Base-by-base conservation (phyloP, 2,888 invertebrate genomes). In the Agrotis ipsilon region DNA sequence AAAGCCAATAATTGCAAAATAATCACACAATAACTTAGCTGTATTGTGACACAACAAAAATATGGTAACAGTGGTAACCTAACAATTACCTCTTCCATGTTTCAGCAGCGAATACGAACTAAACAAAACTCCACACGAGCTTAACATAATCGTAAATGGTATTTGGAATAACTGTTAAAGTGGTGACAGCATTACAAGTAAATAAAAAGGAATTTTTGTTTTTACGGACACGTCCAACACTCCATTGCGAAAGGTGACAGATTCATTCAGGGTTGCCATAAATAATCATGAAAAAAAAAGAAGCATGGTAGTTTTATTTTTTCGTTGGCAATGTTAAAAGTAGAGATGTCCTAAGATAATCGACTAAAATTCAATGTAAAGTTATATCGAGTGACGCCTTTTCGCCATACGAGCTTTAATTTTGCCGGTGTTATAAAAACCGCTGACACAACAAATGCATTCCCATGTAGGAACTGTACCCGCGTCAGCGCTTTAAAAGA, bases 61-160 rank as follows among this genome's bases (percentile, higher is more conserved):
- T 91, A 92, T 88, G 86, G 85, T 88, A 92, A 92, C 89, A 83
- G 73, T 82, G 78, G 76, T 85, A 85, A 85, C 84, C 84, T 84
- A 89, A 86, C 86, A 86, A 91, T 87, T 87, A 96, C 96, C 94
- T 95, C 95, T 90, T 95, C 96, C 96, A 96, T 96, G 90, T 90
- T 95, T 93, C 86, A 88, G 90, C 89, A 89, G 91, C 87, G 86
- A 93, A 91, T 93, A 92, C 89, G 89, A 93, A 91, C 89, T 85
- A 91, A 94, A 93, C 88, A 92, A 87, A 90, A 90, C 87, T 87
- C 88, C 89, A 92, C 91, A 91, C 90, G 89, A 93, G 93, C 92
- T 90, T 88, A 94, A 95, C 96, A 96, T 96, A 96, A 94, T 94
- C 92, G 92, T 91, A 91, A 93, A 89, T 91, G 89, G 86, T 92